Base-by-base conservation (phyloP, 2,113 vertebrate species). In the Clarias magur region DNA sequence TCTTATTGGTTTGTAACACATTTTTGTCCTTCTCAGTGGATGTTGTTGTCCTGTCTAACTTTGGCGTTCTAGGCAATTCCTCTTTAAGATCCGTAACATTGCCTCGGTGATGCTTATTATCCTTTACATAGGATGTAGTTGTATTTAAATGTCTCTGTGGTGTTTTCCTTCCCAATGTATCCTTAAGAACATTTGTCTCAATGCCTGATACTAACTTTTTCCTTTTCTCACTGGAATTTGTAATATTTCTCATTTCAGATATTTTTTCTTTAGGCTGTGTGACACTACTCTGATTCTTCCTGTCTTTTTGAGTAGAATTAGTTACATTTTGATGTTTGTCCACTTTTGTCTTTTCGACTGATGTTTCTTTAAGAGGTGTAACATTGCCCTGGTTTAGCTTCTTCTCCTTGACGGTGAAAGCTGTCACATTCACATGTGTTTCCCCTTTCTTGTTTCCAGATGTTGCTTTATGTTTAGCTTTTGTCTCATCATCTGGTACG, bases 401-500 rank as follows among this genome's bases (percentile, higher is more conserved):
- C 81, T 91, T 92, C 38, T 83, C 87, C 15, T 88, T 92, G 84
- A 92, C 91, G 16, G 7, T 87, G 19, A 17, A 68, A 63, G 86
- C 25, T 90, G 88, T 86, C 38, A 57, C 72, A 67, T 84, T 90
- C 54, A 30, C 15, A 63, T 80, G 90, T 0, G 89, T 87, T 17
- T 83, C 38, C n/a, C 21, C 30, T 16, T 67, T 85, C 48, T 62
- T 57, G 11, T 11, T 59, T 68, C 38, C 75, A 53, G n/a, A 54
- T 13, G 34, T 63, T 63, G 11, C 42, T 27, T 85, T 73, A 63
- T 48, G 60, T 1, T n/a, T 30, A 42, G 27, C 7, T 17, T 15
- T 85, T 27, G 17, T 78, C 59, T 79, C 60, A 34, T 54, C 60
- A 21, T 78, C 59, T 6, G 78, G 15, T 53, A 1, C 0, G 15